phyloP scores from a whole-genome alignment of 2,797 vertebrate genomes.

The Enteromius argenteus region DNA sequence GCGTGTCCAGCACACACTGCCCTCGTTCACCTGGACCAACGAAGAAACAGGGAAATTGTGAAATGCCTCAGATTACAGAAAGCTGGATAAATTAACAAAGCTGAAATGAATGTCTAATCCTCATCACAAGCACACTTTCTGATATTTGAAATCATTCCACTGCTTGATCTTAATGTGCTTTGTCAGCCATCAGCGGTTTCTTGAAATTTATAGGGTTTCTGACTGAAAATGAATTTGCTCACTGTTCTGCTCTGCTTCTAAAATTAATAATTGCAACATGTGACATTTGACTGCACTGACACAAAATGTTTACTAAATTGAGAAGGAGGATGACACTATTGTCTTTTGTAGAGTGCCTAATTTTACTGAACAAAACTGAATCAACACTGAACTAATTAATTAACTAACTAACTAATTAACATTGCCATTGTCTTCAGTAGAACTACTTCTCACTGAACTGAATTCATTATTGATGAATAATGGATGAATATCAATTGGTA shows the following conservation, averaged over 20 bases:
- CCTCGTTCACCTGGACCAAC: conserved; percentile 88
- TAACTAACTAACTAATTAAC: neutral
- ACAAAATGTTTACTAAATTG: neutral
- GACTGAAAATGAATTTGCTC: neutral
- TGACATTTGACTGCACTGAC: neutral
- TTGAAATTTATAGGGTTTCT: neutral
- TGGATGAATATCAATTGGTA: neutral
- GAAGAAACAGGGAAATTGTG: neutral
- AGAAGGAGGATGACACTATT: neutral
- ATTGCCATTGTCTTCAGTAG: neutral
- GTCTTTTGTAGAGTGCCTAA: neutral
- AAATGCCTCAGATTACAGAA: conserved; percentile 25
- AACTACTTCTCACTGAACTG: neutral
- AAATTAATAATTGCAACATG: neutral
- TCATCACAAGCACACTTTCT: conserved; percentile 37
- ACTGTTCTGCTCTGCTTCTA: neutral
- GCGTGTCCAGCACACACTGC: conserved; percentile 96
- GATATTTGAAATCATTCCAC: neutral
- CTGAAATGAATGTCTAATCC: conserved; percentile 20
- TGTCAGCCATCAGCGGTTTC: neutral
- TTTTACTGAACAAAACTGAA: neutral
- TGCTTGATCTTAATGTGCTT: neutral
- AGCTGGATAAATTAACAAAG: neutral
- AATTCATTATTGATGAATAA: neutral
- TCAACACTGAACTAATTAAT: neutral